Base-by-base conservation (phyloP, 2,797 vertebrate species). In the Clarias pachynema region DNA sequence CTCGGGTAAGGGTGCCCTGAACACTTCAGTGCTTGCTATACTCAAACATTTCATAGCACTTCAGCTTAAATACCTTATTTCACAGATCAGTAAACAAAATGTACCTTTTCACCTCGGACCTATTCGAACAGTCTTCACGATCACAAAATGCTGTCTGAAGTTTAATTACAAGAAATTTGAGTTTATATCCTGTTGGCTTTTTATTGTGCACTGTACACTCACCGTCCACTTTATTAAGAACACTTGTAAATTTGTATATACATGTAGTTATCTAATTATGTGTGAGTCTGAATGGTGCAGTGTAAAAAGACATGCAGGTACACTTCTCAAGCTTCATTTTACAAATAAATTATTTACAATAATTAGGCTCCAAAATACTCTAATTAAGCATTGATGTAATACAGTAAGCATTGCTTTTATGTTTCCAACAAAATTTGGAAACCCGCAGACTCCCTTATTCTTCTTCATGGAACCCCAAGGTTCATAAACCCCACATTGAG, bases 1-100 rank as follows among this genome's bases (percentile, higher is more conserved):
- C 94, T 99, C 84, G 97, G 98, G 98, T 99, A 95, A 96, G 95
- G 37, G 4, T 26, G 40, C 9, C 62, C n/a, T 31, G 16, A 15
- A 29, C n/a, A 12, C n/a, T 18, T 79, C 0, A 4, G 20, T 34
- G 29, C 75, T 75, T 56, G 56, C n/a, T 56, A 6, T 60, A 16
- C 14, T 73, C 24, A 73, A 0, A 15, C 70, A 26, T 56, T 75
- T 56, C 3, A 57, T 22, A 57, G 53, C 9, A 4, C 18, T 75
- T 3, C 40, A 29, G 26, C 49, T 24, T 74, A 56, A 29, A 44
- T 72, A 44, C 15, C 9, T 20, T 56, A 74, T 56, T 53, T 29
- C 49, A 75, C n/a, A 75, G n/a, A 56, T 31, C 16, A 10, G 49
- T 29, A 16, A 74, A 29, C 2, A 7, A 8, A 56, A 74, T 8